phyloP scores from a whole-genome alignment of 2,113 vertebrate genomes.

The Sakesphorus luctuosus region DNA sequence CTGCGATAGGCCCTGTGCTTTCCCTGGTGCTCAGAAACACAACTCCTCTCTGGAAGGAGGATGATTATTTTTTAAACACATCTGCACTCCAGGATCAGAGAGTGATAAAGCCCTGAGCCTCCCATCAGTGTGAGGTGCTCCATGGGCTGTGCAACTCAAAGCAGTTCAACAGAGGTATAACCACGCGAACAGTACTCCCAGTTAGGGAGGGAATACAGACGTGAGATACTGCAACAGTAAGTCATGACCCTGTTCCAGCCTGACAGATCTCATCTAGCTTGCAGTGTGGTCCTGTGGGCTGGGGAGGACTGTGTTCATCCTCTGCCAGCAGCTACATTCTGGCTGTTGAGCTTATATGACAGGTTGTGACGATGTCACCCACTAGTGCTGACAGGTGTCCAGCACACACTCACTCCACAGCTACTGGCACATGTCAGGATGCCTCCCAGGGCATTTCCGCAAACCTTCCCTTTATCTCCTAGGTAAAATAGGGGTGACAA shows the following conservation, averaged over 20 bases:
- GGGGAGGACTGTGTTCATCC: fast-evolving
- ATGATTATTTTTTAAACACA: background rate
- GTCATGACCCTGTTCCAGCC: background rate
- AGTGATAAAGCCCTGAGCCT: background rate
- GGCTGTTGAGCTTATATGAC: fast-evolving
- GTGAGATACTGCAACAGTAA: background rate
- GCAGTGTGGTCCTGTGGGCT: fast-evolving
- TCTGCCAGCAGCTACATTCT: fast-evolving
- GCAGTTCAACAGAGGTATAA: background rate
- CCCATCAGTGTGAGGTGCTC: background rate
- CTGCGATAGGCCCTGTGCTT: background rate
- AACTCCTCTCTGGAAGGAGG: background rate
- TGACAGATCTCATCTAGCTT: background rate
- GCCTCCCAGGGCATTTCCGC: background rate
- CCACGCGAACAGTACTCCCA: fast-evolving
- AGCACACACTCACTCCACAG: background rate
- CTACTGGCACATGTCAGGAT: fast-evolving
- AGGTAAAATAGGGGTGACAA: background rate
- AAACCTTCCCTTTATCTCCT: background rate
- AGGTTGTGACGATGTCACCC: fast-evolving
- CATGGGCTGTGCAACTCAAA: background rate
- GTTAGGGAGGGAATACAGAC: background rate
- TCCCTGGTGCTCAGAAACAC: background rate
- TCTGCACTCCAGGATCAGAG: background rate
- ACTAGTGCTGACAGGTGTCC: fast-evolving